phyloP scores from a whole-genome alignment of 1,140 invertebrate genomes.

The Caenorhabditis briggsae region DNA sequence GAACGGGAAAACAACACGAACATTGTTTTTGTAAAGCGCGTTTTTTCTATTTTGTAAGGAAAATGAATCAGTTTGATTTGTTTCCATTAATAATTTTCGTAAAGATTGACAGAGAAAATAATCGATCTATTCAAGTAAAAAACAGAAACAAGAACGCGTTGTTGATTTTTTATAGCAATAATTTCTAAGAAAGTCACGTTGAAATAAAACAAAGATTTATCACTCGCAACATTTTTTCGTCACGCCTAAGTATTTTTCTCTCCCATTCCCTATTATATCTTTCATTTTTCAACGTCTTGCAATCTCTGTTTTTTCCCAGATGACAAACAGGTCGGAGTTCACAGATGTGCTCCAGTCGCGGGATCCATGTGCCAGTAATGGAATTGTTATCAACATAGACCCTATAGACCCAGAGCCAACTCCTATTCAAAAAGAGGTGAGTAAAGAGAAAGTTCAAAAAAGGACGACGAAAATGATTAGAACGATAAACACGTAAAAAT shows the following conservation, averaged over 20 bases:
- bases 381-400: conserved; percentile 35
- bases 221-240: too few relatives aligned
- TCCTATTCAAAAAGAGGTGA: conserved; percentile 18
- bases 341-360: conserved; percentile 45
- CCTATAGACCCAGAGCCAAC: conserved; percentile 39
- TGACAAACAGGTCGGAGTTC: conserved; percentile 42
- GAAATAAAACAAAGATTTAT: too few relatives aligned
- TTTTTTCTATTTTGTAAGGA: too few relatives aligned
- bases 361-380: conserved; percentile 27
- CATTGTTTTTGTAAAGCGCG: too few relatives aligned
- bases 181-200: too few relatives aligned
- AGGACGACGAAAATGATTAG: background rate
- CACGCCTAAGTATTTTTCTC: background rate
- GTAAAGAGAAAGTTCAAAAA: background rate
- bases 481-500: background rate
- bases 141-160: background rate
- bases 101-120: too few relatives aligned
- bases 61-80: too few relatives aligned
- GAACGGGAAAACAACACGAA: background rate
- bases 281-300: too few relatives aligned
- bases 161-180: background rate
- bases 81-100: too few relatives aligned
- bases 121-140: too few relatives aligned
- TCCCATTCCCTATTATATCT: too few relatives aligned
- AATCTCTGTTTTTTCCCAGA: conserved; percentile 11